phyloP scores from a whole-genome alignment of 2,888 invertebrate species.

The Rhynchonema sp. region DNA sequence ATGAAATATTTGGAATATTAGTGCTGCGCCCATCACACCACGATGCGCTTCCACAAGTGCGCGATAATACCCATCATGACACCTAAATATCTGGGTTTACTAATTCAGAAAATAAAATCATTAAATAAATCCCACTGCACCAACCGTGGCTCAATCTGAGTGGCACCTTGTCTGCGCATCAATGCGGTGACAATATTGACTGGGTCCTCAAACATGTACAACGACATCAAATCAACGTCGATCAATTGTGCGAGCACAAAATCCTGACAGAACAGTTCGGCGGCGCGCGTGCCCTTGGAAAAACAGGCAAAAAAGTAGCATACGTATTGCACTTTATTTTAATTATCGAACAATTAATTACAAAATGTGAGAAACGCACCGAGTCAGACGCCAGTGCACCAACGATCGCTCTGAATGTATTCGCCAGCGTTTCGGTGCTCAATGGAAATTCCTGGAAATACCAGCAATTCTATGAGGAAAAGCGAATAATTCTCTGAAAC shows the following conservation, averaged over 20 bases:
- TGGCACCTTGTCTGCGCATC: constrained; percentile 42
- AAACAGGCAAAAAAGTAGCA: not conserved
- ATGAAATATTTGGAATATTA: too few relatives aligned
- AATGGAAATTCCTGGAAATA: constrained; percentile 48
- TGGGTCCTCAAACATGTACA: constrained; percentile 63
- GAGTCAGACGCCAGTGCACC: constrained; percentile 44
- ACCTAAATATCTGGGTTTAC: too few relatives aligned
- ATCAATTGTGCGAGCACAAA: constrained; percentile 57
- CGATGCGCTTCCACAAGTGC: too few relatives aligned
- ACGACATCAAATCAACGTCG: constrained; percentile 61
- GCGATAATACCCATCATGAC: too few relatives aligned
- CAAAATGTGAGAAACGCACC: not conserved
- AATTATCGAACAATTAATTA: too few relatives aligned
- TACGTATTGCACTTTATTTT: not conserved
- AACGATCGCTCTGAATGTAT: constrained; percentile 59
- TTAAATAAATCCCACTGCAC: not conserved
- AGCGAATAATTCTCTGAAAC: too few relatives aligned
- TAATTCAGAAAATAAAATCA: too few relatives aligned
- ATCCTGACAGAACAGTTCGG: constrained; percentile 61
- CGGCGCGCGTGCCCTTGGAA: constrained; percentile 41
- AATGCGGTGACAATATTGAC: constrained; percentile 47
- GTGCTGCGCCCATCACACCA: too few relatives aligned
- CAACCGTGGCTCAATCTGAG: not conserved
- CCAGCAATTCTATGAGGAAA: not conserved
- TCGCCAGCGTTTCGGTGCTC: constrained; percentile 42